Evolutionary conservation across 2,797 vertebrate species (phyloP), one percentile per base, ranked within the genome.

Genomic region (Gypaetus barbatus): DNA sequence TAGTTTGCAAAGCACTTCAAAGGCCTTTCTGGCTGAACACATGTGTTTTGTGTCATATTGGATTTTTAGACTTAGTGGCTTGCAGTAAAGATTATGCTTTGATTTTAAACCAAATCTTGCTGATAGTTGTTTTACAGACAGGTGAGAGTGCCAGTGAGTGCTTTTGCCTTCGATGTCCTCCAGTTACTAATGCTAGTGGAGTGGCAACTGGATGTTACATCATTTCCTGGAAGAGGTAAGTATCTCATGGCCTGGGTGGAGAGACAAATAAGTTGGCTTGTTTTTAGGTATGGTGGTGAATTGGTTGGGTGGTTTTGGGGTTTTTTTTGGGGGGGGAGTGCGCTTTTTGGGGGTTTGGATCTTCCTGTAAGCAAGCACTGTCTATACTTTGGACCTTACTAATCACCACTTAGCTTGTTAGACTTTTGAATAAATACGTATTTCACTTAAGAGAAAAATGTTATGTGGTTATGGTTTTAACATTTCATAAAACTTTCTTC

Each of bases 141-240:
- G 98, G 98, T 13, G 99, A 99, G 96, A 98, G 98, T 83, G 99
- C 99, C 85, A 99, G 99, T 33, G 99, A 99, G 95, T 99, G 99
- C 96, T 99, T 99, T 95, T 99, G 99, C 92, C 98, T 99, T 77
- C 98, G 97, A 31, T 99, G 99, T 95, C 99, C 99, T 9, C 98
- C 98, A 4, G 85, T 97, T 84, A 97, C 96, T n/a, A 98, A 94
- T 74, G 97, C 94, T 75, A 98, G 96, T 91, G 98, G 99, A 28
- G 98, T 99, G 73, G 98, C 99, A 30, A 99, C 99, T 10, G 99
- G 99, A 61, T 98, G 98, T 95, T 99, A 99, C 49, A 19, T 98
- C 30, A 98, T 99, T 90, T 99, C 98, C 71, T 99, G 99, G 99
- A 99, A 98, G 93, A 98, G 99, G 99, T 98, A 89, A 78, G 68